Percentiles rank a stretch among this genome's conserved stretches.
Conservation (phyloP, 2,888 invertebrate genomes). For the Gisinianus flammeolus region DNA sequence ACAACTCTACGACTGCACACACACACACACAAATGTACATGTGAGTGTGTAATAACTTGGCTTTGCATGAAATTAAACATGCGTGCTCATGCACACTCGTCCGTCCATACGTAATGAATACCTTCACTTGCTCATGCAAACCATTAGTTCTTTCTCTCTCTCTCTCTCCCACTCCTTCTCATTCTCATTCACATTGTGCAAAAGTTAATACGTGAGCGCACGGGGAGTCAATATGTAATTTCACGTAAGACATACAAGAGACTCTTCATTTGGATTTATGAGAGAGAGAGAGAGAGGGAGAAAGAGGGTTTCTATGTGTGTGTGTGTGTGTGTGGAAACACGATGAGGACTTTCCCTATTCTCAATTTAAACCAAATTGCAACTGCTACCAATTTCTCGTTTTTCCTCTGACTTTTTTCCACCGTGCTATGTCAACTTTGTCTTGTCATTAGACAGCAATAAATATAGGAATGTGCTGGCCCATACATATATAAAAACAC, state of each 20-base stretch:
- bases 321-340: too few species aligned
- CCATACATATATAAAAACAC: neutral
- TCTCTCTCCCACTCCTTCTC: too few species aligned
- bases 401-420: neutral
- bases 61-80: conserved; percentile 24
- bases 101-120: conserved; percentile 30
- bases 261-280: too few species aligned
- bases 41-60: too few species aligned
- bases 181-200: conserved; percentile 2
- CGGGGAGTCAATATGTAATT: too few species aligned
- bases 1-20: too few species aligned
- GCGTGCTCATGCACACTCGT: conserved; percentile 17
- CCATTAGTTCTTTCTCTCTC: too few species aligned
- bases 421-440: conserved; percentile 8
- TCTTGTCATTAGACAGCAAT: conserved; percentile 31
- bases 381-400: neutral
- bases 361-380: too few species aligned
- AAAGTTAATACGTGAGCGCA: neutral
- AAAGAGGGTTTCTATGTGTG: too few species aligned
- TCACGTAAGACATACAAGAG: too few species aligned
- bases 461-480: neutral
- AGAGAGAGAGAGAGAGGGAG: neutral
- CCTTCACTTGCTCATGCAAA: conserved; percentile 24
- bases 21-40: too few species aligned
- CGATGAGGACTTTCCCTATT: too few species aligned